A percentile compares a stretch with the other conserved stretches of the same genome.
Evolutionary conservation across 2,888 invertebrate genomes (phyloP).

Genomic region (Dione juno): DNA sequence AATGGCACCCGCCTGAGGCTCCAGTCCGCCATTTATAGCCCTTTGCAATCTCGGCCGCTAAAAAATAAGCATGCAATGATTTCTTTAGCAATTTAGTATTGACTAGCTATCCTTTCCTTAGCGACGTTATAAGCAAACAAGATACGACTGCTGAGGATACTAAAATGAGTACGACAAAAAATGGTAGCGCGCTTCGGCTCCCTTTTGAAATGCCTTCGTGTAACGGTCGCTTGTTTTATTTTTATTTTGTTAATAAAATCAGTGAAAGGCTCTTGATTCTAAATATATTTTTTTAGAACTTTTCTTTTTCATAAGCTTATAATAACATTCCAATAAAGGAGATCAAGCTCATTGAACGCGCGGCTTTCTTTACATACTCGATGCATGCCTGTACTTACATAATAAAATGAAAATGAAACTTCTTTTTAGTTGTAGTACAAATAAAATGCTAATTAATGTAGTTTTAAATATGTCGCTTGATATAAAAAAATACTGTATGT

Average conservation of each 20-base stretch:
- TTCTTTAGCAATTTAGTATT: constrained; percentile 65
- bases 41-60: constrained; percentile 76
- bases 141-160: constrained; percentile 61
- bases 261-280: constrained; percentile 41
- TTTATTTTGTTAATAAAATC: constrained; percentile 45
- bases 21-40: constrained; percentile 76
- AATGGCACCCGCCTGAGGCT: constrained; percentile 78
- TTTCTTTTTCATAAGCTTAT: constrained; percentile 12
- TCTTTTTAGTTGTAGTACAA: background rate
- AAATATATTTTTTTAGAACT: constrained; percentile 21
- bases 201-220: constrained; percentile 68
- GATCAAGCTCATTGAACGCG: constrained; percentile 11
- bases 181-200: constrained; percentile 53
- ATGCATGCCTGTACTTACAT: background rate
- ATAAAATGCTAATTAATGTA: background rate
- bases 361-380: background rate
- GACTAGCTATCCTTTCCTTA: constrained; percentile 68
- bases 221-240: constrained; percentile 60
- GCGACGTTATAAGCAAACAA: constrained; percentile 59
- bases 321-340: constrained; percentile 14
- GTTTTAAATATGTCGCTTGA: constrained; percentile 4
- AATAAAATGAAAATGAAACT: background rate
- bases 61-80: constrained; percentile 75
- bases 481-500: background rate
- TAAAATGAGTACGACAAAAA: constrained; percentile 60